Conservation (phyloP, 2,888 invertebrate species). For the Eupelmus urozonus region DNA sequence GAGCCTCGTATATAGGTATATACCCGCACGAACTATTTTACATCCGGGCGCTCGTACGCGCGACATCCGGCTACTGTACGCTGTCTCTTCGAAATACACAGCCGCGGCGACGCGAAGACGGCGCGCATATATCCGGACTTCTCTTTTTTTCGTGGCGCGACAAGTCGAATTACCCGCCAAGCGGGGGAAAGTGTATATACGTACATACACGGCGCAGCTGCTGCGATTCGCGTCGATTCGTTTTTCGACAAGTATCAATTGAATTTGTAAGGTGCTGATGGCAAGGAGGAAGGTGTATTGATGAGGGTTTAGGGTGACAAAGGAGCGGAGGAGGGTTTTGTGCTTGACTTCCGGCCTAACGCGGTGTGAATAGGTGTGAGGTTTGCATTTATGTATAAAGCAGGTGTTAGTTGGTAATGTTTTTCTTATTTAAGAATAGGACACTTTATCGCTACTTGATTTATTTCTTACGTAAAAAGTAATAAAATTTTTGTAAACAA, state of each 20-base stretch:
- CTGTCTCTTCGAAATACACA: background rate
- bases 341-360: background rate
- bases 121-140: constrained; percentile 20
- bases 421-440: too few species aligned
- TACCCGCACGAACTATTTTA: constrained; percentile 39
- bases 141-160: background rate
- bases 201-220: background rate
- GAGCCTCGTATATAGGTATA: too few species aligned
- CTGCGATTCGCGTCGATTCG: background rate
- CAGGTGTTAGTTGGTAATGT: too few species aligned
- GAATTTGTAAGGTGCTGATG: background rate
- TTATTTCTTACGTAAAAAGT: too few species aligned
- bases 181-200: background rate
- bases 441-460: too few species aligned
- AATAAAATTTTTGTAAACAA: too few species aligned
- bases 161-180: background rate
- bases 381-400: too few species aligned
- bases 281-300: too few species aligned
- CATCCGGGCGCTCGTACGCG: constrained; percentile 37
- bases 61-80: constrained; percentile 35
- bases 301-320: background rate
- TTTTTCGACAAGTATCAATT: constrained; percentile 25
- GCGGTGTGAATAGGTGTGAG: too few species aligned
- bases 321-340: background rate
- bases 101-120: constrained; percentile 6